Evolutionary conservation across 2,888 invertebrate genomes (phyloP).

Genomic region (Drosophila paranaensis): DNA sequence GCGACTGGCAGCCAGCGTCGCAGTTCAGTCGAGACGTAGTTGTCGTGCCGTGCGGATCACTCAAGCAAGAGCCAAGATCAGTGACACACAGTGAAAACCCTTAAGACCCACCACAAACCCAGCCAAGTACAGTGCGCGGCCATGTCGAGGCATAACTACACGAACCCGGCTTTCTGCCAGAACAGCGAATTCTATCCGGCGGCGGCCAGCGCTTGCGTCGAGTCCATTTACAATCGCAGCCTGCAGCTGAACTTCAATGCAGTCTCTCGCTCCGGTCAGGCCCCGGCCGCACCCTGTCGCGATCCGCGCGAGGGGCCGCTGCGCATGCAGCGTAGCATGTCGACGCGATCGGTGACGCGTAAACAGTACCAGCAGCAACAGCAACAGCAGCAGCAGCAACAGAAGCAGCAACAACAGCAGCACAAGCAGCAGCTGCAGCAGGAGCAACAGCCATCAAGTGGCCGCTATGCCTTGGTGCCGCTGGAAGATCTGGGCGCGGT

Average conservation of each 20-base stretch:
- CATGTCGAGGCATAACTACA: constrained; percentile 87
- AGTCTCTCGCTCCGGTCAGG: constrained; percentile 36
- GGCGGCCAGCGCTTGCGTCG: constrained; percentile 74
- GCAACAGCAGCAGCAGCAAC: constrained; percentile 36
- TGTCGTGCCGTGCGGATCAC: constrained; percentile 59
- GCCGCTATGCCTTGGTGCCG: constrained; percentile 86
- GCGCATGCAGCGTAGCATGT: constrained; percentile 84
- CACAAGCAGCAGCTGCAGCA: constrained; percentile 41
- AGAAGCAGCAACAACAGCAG: constrained; percentile 34
- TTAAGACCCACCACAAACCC: background rate
- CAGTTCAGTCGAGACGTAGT: constrained; percentile 70
- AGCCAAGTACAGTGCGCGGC: constrained; percentile 52
- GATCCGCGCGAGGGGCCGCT: constrained; percentile 83
- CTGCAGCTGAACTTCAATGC: constrained; percentile 77
- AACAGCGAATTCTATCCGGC: constrained; percentile 89
- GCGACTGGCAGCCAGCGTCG: constrained; percentile 37
- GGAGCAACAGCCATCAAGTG: constrained; percentile 59
- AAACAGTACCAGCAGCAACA: constrained; percentile 67
- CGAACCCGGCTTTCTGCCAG: constrained; percentile 92
- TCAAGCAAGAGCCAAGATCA: constrained; percentile 16
- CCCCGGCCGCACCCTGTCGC: constrained; percentile 44
- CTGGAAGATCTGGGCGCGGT: constrained; percentile 83
- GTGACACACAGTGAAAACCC: constrained; percentile 21
- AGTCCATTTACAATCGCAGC: constrained; percentile 82
- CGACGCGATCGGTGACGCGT: constrained; percentile 83